phyloP scores from a whole-genome alignment of 2,888 invertebrate genomes.

The Zaprionus lineosus region DNA sequence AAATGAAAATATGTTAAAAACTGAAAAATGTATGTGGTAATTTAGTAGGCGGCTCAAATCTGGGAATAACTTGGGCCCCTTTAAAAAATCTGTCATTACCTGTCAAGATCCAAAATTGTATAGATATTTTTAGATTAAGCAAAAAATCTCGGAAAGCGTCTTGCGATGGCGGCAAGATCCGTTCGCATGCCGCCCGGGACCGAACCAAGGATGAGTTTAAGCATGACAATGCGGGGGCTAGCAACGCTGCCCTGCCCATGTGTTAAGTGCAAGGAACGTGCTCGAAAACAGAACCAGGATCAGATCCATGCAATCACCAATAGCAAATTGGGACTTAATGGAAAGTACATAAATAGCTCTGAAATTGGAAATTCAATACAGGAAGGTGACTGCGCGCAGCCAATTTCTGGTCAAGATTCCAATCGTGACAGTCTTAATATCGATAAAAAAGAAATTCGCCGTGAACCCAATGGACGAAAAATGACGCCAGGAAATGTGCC shows the following conservation, averaged over 20 bases:
- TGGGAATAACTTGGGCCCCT: not conserved
- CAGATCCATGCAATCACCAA: constrained; percentile 1
- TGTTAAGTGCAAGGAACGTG: constrained; percentile 44
- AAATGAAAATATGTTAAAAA: too few species aligned
- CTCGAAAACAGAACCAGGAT: not conserved
- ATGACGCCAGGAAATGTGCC: too few species aligned
- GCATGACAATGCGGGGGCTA: constrained; percentile 16
- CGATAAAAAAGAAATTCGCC: too few species aligned
- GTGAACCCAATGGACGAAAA: too few species aligned
- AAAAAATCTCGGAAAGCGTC: not conserved
- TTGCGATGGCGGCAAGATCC: constrained; percentile 35
- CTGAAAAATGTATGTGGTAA: too few species aligned
- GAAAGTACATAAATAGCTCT: constrained; percentile 2
- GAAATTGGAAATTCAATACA: constrained; percentile 3
- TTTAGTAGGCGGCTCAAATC: too few species aligned
- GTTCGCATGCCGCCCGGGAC: constrained; percentile 5
- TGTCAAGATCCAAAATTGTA: constrained; percentile 18
- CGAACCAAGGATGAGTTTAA: not conserved
- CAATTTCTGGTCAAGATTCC: too few species aligned
- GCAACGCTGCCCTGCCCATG: constrained; percentile 51
- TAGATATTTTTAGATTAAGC: not conserved
- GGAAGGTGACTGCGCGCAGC: not conserved
- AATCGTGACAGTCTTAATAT: too few species aligned
- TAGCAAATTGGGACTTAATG: constrained; percentile 17
- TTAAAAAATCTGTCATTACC: constrained; percentile 7